Evolutionary conservation across 2,113 vertebrate species (phyloP), one percentile per base, ranked within the genome.

Genomic region (Istiophorus platypterus): DNA sequence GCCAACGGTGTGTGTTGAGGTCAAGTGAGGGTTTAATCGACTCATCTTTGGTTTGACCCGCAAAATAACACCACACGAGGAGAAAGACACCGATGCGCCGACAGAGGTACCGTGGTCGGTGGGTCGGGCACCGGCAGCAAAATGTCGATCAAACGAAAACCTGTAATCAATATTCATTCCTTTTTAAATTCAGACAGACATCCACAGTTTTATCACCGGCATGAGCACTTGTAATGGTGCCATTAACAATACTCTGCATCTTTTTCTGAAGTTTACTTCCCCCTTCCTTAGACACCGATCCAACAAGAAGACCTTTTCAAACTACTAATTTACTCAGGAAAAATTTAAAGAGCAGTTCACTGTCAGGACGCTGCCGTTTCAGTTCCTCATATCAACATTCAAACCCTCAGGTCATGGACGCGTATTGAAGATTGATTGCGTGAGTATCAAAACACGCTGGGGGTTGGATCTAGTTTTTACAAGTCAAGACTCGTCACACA

Each of bases 41-140:
- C 58, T 39, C 24, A 58, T 73, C 72, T 62, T 72, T 61, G 42
- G 8, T 76, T 22, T 34, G 31, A 81, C 81, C 34, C 42, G 37
- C 20, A 76, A 51, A 39, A 80, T 22, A 45, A 77, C 41, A 63
- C 68, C 73, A 8, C 11, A 26, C 11, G 37, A 39, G 31, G 37
- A 39, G 10, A 39, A 39, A 4, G 47, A 27, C n/a, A 59, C 39
- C 13, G 59, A 42, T 17, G 52, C 7, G 7, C 4, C 42, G 9
- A 45, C 34, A 62, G 51, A 27, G 51, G 52, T 8, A 17, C 26
- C 26, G 42, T 15, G 3, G 42, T 15, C 1, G 12, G 3, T 14
- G 17, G 42, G 42, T 39, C 37, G 10, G 37, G 37, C 31, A 4
- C 9, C 37, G 10, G 9, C 3, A 39, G 37, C 37, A 5, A 39